These are phyloP conservation scores for Leptinotarsa texana DNA, from an alignment of 1,140 invertebrate species.

Conservation along the genomic window DNA sequence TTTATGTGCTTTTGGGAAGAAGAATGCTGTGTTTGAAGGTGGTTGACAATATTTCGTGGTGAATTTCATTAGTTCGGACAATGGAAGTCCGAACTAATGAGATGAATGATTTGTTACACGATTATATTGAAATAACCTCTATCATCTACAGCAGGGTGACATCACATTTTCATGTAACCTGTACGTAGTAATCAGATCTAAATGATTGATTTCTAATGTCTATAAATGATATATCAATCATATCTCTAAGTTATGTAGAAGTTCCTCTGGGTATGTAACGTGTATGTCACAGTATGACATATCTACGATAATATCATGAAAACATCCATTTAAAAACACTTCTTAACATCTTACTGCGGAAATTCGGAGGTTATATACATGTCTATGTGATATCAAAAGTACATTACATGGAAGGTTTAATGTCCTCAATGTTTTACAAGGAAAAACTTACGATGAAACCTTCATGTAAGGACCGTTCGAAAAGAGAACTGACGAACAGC, in stretches of 20 bases:
- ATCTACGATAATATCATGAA: conserved; percentile 10
- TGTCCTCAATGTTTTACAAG: conserved; percentile 18
- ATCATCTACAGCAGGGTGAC: conserved; percentile 13
- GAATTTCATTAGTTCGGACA: too few species aligned
- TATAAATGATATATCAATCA: not conserved
- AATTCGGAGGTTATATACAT: conserved; percentile 11
- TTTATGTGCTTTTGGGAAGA: not conserved
- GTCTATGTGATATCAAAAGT: conserved; percentile 5
- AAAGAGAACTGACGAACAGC: too few species aligned
- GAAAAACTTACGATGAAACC: too few species aligned
- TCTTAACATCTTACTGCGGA: not conserved
- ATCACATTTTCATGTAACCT: conserved; percentile 11
- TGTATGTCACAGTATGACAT: conserved; percentile 5
- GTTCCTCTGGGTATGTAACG: conserved; percentile 3
- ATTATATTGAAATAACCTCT: not conserved
- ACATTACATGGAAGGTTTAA: conserved; percentile 15
- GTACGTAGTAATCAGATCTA: not conserved
- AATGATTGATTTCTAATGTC: not conserved
- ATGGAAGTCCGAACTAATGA: too few species aligned
- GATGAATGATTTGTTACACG: not conserved
- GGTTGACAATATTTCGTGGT: too few species aligned
- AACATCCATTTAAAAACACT: not conserved
- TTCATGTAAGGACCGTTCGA: too few species aligned
- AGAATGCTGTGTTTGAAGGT: too few species aligned
- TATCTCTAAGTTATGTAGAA: not conserved